phyloP scores from a whole-genome alignment of 1,140 invertebrate species.

The Zaprionus taronus region DNA sequence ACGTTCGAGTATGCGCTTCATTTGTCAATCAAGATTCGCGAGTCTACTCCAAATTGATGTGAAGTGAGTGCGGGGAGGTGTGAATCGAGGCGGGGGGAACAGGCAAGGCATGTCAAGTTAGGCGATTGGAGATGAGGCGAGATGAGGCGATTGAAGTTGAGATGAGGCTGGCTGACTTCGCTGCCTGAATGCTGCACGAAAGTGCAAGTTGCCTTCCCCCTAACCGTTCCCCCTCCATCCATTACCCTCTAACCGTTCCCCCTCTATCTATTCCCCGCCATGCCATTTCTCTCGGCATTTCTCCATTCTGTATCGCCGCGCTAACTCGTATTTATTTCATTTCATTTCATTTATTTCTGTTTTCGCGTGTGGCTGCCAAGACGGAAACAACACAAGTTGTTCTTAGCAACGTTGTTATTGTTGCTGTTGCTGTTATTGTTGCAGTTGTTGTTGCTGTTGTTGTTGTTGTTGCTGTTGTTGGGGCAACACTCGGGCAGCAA shows the following conservation, averaged over 20 bases:
- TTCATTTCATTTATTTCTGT: conserved; percentile 54
- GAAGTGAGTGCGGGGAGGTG: background rate
- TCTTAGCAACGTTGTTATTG: conserved; percentile 2
- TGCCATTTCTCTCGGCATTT: background rate
- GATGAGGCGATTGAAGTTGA: background rate
- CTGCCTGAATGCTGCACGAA: background rate
- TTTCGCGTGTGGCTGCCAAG: conserved; percentile 42
- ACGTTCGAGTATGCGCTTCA: conserved; percentile 50
- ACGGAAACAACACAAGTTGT: conserved; percentile 28
- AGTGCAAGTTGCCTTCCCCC: too few species aligned
- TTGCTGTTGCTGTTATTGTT: conserved; percentile 3
- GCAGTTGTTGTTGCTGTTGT: conserved; percentile 11
- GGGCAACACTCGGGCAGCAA: conserved; percentile 37
- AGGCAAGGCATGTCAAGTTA: background rate
- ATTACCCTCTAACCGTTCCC: background rate
- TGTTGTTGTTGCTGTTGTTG: conserved; percentile 20
- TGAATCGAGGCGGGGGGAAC: background rate
- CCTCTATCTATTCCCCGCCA: too few species aligned
- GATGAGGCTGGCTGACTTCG: background rate
- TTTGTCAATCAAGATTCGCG: conserved; percentile 65
- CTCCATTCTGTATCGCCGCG: conserved; percentile 3
- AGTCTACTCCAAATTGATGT: background rate
- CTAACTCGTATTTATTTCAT: conserved; percentile 66
- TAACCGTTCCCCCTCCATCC: background rate
- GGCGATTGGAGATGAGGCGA: background rate